phyloP scores from a whole-genome alignment of 2,888 invertebrate species.

The Eristalis arbustorum region DNA sequence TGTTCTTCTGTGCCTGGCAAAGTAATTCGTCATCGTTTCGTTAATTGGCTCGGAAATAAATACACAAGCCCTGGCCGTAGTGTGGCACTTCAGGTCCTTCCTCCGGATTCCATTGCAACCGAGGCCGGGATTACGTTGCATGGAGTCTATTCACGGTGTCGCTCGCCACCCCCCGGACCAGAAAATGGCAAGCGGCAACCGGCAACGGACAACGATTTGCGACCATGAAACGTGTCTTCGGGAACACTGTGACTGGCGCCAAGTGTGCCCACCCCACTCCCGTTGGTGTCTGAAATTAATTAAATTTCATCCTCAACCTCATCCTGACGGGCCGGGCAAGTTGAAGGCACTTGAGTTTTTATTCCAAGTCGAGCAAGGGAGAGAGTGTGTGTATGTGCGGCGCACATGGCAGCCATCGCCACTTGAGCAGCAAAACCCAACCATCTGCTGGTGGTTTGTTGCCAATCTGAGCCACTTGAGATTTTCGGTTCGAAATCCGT shows the following conservation, averaged over 20 bases:
- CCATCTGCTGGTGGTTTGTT: conserved; percentile 45
- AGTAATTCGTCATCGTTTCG: conserved; percentile 63
- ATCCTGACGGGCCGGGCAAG: neutral
- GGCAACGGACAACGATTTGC: conserved; percentile 16
- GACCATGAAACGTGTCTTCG: conserved; percentile 38
- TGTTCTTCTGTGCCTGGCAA: neutral
- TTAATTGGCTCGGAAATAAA: conserved; percentile 63
- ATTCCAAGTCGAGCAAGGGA: neutral
- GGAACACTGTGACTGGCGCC: conserved; percentile 52
- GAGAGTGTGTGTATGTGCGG: neutral
- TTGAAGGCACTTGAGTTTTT: conserved; percentile 30
- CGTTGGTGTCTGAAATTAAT: conserved; percentile 54
- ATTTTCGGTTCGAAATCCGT: conserved; percentile 41
- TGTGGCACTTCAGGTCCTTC: conserved; percentile 16
- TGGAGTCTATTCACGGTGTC: neutral
- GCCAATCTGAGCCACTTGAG: conserved; percentile 50
- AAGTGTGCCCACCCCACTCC: conserved; percentile 25
- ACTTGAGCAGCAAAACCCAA: conserved; percentile 17
- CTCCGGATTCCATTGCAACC: neutral
- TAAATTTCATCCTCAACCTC: conserved; percentile 23
- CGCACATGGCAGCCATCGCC: neutral
- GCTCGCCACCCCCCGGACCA: too few species aligned
- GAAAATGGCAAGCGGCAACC: neutral
- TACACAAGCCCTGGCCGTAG: conserved; percentile 21
- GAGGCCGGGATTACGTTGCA: neutral